Percentiles rank a stretch among this genome's conserved stretches.
phyloP scores from a whole-genome alignment of 2,113 vertebrate species.

The Sterrhoptilus dennistouni region DNA sequence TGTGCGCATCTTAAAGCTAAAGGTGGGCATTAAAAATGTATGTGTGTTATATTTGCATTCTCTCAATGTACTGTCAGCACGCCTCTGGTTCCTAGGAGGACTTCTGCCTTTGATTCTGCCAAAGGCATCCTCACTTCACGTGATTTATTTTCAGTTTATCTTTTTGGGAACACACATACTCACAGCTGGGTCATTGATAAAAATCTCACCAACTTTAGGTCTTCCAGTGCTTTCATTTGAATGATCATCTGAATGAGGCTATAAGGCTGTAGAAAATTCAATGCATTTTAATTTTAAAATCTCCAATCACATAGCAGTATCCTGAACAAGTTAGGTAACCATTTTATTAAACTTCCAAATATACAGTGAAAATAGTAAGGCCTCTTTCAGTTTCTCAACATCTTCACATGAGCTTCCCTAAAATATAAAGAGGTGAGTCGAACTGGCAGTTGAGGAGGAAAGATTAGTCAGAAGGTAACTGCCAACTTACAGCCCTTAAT shows the following conservation, averaged over 20 bases:
- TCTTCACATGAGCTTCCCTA: background rate
- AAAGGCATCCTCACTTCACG: background rate
- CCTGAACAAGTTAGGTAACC: background rate
- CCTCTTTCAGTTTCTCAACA: background rate
- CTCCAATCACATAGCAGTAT: background rate
- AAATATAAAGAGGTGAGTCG: conserved; percentile 11
- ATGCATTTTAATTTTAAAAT: background rate
- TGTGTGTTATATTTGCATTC: background rate
- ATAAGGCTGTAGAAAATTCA: background rate
- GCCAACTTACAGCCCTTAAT: conserved; percentile 23
- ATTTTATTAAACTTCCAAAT: background rate
- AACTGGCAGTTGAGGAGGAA: background rate
- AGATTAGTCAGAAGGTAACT: conserved; percentile 42
- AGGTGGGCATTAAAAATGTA: background rate
- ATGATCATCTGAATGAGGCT: background rate
- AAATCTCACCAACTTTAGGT: background rate
- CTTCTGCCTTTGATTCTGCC: background rate
- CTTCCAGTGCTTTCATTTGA: background rate
- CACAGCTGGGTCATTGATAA: background rate
- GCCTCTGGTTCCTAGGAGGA: background rate
- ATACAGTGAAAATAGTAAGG: conserved; percentile 3
- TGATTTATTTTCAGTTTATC: background rate
- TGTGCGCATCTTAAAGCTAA: background rate
- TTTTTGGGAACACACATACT: background rate
- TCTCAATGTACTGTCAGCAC: background rate